Conservation (phyloP, 2,113 vertebrate genomes). For the Lethenteron reissneri region DNA sequence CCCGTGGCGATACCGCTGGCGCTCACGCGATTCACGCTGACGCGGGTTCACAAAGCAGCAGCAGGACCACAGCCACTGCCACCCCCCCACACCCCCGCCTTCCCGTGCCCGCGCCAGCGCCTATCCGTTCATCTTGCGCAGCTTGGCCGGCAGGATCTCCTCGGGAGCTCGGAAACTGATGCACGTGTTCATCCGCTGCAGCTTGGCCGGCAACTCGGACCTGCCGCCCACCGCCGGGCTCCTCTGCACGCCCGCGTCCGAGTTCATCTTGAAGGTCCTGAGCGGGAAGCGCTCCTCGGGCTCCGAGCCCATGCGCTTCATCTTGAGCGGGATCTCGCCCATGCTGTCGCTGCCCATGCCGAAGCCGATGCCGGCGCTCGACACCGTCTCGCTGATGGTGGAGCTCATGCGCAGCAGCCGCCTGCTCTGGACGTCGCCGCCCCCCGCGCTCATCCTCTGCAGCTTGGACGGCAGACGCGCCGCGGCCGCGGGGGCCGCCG, state of each 20-base stretch:
- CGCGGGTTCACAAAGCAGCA: too few relatives aligned
- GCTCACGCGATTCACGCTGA: too few relatives aligned
- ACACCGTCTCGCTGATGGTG: constrained; percentile 92
- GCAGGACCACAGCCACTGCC: too few relatives aligned
- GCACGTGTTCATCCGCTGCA: constrained; percentile 63
- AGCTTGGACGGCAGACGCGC: constrained; percentile 59
- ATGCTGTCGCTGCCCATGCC: constrained; percentile 58
- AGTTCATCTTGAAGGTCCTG: not conserved
- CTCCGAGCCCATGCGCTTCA: too few relatives aligned
- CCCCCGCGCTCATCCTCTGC: constrained; percentile 61
- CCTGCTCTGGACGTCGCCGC: constrained; percentile 74
- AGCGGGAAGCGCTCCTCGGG: too few relatives aligned
- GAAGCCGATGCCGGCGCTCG: constrained; percentile 40
- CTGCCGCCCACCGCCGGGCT: not conserved
- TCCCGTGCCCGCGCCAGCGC: too few relatives aligned
- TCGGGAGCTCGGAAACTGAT: constrained; percentile 86
- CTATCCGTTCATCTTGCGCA: constrained; percentile 67
- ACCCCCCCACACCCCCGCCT: too few relatives aligned
- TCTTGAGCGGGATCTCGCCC: not conserved
- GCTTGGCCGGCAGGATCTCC: constrained; percentile 75
- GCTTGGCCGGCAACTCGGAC: constrained; percentile 81
- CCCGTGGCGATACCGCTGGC: too few relatives aligned
- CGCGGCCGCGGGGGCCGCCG: not conserved
- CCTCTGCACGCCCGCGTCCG: not conserved
- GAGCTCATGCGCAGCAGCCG: constrained; percentile 95